Evolutionary conservation across 92 coral and sea anemone species (phyloP).

Genomic region (Palythoa grandis): DNA sequence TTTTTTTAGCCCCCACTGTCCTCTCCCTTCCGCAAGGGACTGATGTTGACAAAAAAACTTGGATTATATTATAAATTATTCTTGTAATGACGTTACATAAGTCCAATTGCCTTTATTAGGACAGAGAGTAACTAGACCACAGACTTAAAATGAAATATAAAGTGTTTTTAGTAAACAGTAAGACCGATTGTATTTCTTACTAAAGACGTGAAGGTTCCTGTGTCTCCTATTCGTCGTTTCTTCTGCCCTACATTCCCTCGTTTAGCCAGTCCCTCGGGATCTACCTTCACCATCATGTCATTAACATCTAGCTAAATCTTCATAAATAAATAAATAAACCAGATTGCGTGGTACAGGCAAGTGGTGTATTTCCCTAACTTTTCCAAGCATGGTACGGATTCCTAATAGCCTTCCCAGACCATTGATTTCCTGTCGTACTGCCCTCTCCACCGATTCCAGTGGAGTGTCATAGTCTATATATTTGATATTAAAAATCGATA

Average conservation of each 20-base stretch:
- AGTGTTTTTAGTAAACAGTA: slow-evolving; percentile 13
- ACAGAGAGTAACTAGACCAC: background rate
- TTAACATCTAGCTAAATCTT: too few species aligned
- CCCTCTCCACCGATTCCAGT: slow-evolving; percentile 19
- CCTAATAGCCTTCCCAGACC: slow-evolving; percentile 48
- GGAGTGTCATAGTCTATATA: slow-evolving; percentile 46
- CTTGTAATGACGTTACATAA: background rate
- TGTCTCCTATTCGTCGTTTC: slow-evolving; percentile 48
- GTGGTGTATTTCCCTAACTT: slow-evolving; percentile 3
- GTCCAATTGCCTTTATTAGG: slow-evolving; percentile 1
- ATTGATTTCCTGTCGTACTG: slow-evolving; percentile 31
- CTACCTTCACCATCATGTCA: slow-evolving; percentile 19
- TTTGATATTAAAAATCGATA: slow-evolving; percentile 42
- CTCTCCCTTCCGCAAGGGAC: background rate
- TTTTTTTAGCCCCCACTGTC: background rate
- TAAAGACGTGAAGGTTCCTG: slow-evolving; percentile 53
- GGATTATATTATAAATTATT: background rate
- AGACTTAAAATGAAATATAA: slow-evolving; percentile 12
- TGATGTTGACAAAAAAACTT: background rate
- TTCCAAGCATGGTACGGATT: slow-evolving; percentile 41
- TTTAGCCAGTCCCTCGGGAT: background rate
- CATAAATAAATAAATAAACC: too few species aligned
- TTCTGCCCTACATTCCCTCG: slow-evolving; percentile 47
- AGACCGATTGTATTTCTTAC: slow-evolving; percentile 45
- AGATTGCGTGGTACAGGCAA: slow-evolving; percentile 4